Evolutionary conservation across 2,113 vertebrate genomes (phyloP), one percentile per base, ranked within the genome.

Genomic region (Corythaeola cristata): DNA sequence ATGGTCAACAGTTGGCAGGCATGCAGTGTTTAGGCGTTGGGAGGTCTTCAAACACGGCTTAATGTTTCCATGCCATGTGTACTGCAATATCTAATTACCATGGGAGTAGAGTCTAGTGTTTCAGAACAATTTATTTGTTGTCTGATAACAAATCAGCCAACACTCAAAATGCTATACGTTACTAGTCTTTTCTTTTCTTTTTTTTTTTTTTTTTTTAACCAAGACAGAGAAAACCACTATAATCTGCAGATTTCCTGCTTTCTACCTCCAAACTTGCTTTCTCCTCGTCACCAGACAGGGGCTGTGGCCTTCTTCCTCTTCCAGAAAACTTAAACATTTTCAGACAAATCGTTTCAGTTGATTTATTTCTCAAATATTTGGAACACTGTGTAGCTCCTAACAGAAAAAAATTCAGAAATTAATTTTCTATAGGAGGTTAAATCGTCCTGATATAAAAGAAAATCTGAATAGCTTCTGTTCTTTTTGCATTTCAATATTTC

Each of bases 61-160:
- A 73, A 83, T 94, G 75, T 80, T 93, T 91, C 85, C 59, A 77
- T 86, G 71, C 71, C 81, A 88, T 93, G 91, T 85, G 91, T 80
- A 94, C 66, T 67, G 81, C 44, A 89, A 35, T 88, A 80, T 37
- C 37, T 82, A 50, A 67, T 85, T 93, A 80, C 59, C 41, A 80
- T 33, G 23, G 75, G 37, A 85, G 39, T 52, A 75, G 44, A n/a
- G 37, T 27, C 47, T 67, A 60, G 45, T 67, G 32, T 83, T 91
- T 85, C 88, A 83, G 74, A 50, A 73, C 44, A 45, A 77, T 92
- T 88, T 90, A 67, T 92, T 84, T 92, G 45, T 56, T 96, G 79
- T 72, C 83, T 93, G 83, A 79, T 83, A 78, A 71, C n/a, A 91
- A 83, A 76, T 63, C 45, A 79, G 9, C 35, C 71, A 85, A 73